Evolutionary conservation across 2,113 vertebrate species (phyloP).

Genomic region (Ophiodon elongatus): DNA sequence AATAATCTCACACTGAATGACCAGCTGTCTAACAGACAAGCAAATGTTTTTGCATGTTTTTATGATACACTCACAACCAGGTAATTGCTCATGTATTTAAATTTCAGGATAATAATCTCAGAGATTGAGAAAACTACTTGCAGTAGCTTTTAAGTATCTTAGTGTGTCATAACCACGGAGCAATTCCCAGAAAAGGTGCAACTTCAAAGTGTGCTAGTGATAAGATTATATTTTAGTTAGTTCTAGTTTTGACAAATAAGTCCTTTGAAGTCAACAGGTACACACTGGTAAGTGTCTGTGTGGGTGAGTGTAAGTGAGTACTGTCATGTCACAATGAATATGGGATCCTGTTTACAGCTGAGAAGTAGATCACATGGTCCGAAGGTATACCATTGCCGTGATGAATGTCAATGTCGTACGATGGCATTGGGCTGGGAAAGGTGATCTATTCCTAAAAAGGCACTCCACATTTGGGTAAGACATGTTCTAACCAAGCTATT

Average conservation of each 20-base stretch:
- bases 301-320: neutral
- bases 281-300: neutral
- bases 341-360: neutral
- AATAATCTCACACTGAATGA: neutral
- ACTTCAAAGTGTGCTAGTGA: neutral
- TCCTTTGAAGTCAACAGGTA: neutral
- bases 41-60: neutral
- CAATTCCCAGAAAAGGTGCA: neutral
- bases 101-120: neutral
- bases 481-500: neutral
- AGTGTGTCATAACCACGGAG: neutral
- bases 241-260: neutral
- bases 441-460: neutral
- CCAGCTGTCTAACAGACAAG: neutral
- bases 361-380: slow-evolving; percentile 13
- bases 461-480: neutral
- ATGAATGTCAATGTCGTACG: neutral
- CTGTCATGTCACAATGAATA: slow-evolving; percentile 1
- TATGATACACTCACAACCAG: neutral
- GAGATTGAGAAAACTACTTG: neutral
- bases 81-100: neutral
- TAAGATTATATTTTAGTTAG: neutral
- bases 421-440: slow-evolving; percentile 5
- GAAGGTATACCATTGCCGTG: neutral
- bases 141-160: neutral